A percentile compares a stretch with the other conserved stretches of the same genome.
Evolutionary conservation across 2,888 invertebrate genomes (phyloP).

Genomic region (Bellardia pandia): DNA sequence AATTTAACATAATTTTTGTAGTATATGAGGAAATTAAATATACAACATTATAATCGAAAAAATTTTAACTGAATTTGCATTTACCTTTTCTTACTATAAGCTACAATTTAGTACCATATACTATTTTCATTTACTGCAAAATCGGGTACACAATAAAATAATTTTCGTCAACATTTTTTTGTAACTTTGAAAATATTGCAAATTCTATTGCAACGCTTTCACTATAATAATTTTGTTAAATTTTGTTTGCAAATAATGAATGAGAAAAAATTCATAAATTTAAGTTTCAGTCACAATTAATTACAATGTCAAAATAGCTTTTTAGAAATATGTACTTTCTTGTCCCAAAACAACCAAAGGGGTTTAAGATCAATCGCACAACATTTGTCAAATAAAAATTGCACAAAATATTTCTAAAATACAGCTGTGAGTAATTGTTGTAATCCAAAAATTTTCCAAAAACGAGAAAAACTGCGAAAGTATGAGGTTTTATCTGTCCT

Average conservation of each 20-base stretch:
- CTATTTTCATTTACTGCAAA: too few species aligned
- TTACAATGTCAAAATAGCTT: conserved; percentile 50
- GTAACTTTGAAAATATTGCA: background rate
- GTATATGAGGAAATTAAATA: conserved; percentile 21
- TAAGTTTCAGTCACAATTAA: conserved; percentile 41
- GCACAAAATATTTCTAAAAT: conserved; percentile 27
- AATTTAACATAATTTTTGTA: background rate
- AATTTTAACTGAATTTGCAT: too few species aligned
- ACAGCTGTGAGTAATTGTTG: conserved; percentile 58
- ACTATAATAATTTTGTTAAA: background rate
- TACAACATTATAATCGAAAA: too few species aligned
- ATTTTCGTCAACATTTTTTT: too few species aligned
- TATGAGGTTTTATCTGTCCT: background rate
- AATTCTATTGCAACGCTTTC: background rate
- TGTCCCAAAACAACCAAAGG: background rate
- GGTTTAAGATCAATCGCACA: conserved; percentile 51
- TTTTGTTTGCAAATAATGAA: background rate
- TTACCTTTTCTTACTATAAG: too few species aligned
- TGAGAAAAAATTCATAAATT: background rate
- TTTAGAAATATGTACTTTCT: background rate
- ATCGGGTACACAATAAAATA: too few species aligned
- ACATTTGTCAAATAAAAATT: conserved; percentile 57
- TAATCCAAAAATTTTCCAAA: conserved; percentile 4
- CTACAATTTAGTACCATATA: too few species aligned
- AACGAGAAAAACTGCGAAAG: background rate